Conservation (phyloP, 2,113 vertebrate genomes). For the Lasiurus borealis region DNA sequence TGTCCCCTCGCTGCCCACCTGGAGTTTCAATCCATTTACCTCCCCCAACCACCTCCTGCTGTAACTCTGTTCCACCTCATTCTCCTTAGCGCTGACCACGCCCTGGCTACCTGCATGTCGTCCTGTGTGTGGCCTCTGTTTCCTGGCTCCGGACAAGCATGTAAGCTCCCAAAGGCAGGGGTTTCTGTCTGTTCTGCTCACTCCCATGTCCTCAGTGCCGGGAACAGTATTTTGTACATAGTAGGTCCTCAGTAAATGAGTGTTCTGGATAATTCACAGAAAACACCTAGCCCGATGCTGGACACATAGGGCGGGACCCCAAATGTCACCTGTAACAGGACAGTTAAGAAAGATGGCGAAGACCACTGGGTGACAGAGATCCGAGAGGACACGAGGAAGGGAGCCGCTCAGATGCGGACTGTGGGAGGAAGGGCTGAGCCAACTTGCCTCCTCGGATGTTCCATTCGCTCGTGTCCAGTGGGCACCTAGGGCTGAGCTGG, state of each 20-base stretch:
- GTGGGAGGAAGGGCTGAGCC: background rate
- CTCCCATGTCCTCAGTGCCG: background rate
- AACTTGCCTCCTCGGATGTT: background rate
- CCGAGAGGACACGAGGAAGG: background rate
- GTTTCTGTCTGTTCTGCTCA: background rate
- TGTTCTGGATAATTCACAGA: background rate
- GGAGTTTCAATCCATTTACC: background rate
- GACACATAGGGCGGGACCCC: background rate
- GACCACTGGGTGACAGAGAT: background rate
- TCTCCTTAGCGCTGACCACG: too few species aligned
- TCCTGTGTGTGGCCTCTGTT: accelerated
- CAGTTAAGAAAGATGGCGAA: background rate
- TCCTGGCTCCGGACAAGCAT: accelerated
- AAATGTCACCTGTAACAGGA: background rate
- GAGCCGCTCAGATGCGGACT: background rate
- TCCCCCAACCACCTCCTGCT: background rate
- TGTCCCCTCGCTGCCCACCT: background rate
- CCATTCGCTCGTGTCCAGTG: accelerated
- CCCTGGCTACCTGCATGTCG: accelerated
- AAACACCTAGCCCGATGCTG: background rate
- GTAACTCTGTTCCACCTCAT: accelerated
- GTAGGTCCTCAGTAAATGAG: background rate
- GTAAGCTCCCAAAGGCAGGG: background rate
- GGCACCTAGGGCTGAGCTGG: too few species aligned
- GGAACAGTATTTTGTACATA: background rate